Evolutionary conservation across 2,888 invertebrate genomes (phyloP).

Genomic region (Poecilus cupreus): DNA sequence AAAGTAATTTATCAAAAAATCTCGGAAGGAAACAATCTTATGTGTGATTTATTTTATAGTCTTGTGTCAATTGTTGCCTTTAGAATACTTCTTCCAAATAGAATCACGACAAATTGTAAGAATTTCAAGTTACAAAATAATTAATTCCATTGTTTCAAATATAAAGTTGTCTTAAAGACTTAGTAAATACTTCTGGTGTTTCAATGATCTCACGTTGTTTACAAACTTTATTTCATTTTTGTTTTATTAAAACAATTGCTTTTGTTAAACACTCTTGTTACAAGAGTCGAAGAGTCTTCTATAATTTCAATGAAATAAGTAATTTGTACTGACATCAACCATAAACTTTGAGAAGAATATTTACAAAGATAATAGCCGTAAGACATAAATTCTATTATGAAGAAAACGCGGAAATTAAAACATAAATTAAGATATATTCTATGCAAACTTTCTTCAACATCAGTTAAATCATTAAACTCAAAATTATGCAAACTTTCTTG

Average conservation of each 20-base stretch:
- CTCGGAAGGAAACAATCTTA: neutral
- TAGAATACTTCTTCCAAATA: too few relatives aligned
- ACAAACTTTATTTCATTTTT: slow-evolving; percentile 2
- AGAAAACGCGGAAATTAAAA: too few relatives aligned
- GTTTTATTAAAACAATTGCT: neutral
- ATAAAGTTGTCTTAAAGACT: neutral
- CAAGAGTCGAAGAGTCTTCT: neutral
- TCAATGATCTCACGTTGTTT: neutral
- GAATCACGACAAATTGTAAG: too few relatives aligned
- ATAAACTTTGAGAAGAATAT: too few relatives aligned
- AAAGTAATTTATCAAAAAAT: slow-evolving; percentile 34
- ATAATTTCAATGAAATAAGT: neutral
- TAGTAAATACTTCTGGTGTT: neutral
- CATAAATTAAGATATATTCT: too few relatives aligned
- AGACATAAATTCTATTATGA: too few relatives aligned
- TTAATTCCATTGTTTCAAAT: neutral
- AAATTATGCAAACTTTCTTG: too few relatives aligned
- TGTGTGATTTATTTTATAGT: slow-evolving; percentile 15
- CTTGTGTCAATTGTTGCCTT: neutral
- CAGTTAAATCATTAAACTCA: too few relatives aligned
- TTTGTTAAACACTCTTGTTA: neutral
- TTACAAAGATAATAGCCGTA: too few relatives aligned
- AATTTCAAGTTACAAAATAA: neutral
- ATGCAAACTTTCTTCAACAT: too few relatives aligned
- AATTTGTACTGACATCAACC: slow-evolving; percentile 2